Evolutionary conservation across 2,113 vertebrate species (phyloP).

Genomic region (Trematocara macrostoma): DNA sequence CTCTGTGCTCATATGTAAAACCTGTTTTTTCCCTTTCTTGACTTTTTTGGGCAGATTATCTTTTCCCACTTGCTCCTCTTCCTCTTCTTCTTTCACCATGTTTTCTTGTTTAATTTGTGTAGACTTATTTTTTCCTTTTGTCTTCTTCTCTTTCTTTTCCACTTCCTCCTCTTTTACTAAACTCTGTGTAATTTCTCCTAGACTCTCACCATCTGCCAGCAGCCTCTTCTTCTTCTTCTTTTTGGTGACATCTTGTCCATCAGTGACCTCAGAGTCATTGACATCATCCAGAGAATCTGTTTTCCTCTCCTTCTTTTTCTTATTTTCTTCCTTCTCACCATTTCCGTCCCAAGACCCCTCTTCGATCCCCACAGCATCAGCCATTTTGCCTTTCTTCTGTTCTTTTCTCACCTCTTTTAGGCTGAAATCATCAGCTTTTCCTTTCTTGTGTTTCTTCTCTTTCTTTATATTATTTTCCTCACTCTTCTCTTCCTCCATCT

Average conservation of each 20-base stretch:
- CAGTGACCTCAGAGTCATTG: not conserved
- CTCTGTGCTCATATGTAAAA: not conserved
- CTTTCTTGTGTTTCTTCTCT: conserved; percentile 39
- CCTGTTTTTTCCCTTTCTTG: conserved; percentile 8
- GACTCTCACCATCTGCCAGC: not conserved
- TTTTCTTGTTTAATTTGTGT: not conserved
- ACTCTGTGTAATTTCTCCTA: not conserved
- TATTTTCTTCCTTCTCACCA: not conserved
- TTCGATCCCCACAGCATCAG: not conserved
- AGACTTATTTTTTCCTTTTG: conserved; percentile 5
- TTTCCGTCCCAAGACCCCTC: not conserved
- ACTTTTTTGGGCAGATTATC: not conserved
- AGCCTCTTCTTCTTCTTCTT: conserved; percentile 21
- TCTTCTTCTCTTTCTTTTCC: not conserved
- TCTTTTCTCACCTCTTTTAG: not conserved
- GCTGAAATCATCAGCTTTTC: not conserved
- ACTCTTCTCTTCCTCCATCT: not conserved
- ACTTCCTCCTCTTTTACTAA: not conserved
- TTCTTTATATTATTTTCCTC: conserved; percentile 21
- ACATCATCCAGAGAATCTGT: not conserved
- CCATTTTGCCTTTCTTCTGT: conserved; percentile 23
- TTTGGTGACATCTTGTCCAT: not conserved
- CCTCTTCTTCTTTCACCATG: not conserved
- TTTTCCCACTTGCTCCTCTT: not conserved
- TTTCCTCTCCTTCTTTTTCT: conserved; percentile 33